phyloP scores from a whole-genome alignment of 1,140 invertebrate genomes.

The Calliphora vicina region DNA sequence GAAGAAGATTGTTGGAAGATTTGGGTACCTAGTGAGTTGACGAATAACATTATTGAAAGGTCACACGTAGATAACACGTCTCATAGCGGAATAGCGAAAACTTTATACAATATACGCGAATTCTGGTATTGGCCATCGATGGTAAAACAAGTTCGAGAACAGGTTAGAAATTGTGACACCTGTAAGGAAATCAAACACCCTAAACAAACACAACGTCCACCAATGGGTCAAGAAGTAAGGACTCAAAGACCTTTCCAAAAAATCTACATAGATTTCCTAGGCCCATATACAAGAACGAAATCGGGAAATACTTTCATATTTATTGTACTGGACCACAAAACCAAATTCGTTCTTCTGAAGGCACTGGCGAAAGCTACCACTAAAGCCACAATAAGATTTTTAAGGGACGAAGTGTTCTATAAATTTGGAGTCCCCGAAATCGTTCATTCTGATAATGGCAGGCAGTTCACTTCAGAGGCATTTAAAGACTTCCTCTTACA shows the following conservation, averaged over 20 bases:
- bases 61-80: background rate
- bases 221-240: background rate
- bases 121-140: background rate
- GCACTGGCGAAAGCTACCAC: background rate
- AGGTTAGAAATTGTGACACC: background rate
- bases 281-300: background rate
- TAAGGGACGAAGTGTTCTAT: slow-evolving; percentile 21
- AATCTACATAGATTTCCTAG: slow-evolving; percentile 19
- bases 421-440: background rate
- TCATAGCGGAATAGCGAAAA: background rate
- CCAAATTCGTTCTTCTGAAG: background rate
- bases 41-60: background rate
- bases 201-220: background rate
- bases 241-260: background rate
- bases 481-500: too few relatives aligned
- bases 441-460: background rate
- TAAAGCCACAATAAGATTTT: background rate
- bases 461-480: background rate
- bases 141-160: background rate
- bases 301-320: background rate
- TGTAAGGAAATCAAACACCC: background rate
- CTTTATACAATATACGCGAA: background rate
- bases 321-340: slow-evolving; percentile 9
- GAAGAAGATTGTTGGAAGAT: background rate
- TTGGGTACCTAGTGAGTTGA: background rate